Conservation (phyloP, 2,113 vertebrate genomes). For the Ictidomys tridecemlineatus region DNA sequence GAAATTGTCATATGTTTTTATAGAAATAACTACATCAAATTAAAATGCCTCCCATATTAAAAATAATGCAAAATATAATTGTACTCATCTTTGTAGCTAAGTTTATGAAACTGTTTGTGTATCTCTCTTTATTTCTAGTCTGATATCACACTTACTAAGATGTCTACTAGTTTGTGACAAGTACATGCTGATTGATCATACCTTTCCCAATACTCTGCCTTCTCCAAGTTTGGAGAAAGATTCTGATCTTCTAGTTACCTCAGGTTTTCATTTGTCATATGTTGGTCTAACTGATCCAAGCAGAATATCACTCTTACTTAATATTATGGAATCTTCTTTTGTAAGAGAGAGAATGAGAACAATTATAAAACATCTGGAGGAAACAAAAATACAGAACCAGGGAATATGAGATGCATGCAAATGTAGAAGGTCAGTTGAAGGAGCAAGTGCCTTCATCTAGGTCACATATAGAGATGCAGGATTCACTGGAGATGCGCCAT, state of each 20-base stretch:
- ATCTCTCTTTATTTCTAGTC: not conserved
- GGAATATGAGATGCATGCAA: not conserved
- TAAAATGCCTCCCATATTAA: not conserved
- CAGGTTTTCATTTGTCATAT: not conserved
- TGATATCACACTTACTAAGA: not conserved
- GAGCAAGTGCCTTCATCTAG: not conserved
- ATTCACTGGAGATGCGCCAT: not conserved
- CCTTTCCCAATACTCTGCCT: not conserved
- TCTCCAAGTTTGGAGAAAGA: not conserved
- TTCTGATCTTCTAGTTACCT: not conserved
- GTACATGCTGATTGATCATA: not conserved
- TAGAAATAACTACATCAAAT: not conserved
- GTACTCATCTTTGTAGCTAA: not conserved
- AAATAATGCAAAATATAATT: not conserved
- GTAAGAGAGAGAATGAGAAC: not conserved
- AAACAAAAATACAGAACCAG: conserved; percentile 30
- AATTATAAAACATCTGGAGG: conserved; percentile 68
- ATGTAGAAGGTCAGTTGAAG: not conserved
- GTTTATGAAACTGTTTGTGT: fast-evolving
- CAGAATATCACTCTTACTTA: conserved; percentile 35
- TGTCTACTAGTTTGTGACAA: not conserved
- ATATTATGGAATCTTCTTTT: not conserved
- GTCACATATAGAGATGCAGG: fast-evolving
- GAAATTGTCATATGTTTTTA: not conserved
- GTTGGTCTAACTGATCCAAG: not conserved